Evolutionary conservation across 2,797 vertebrate genomes (phyloP), one percentile per base, ranked within the genome.

Genomic region (Chrosomus eos): DNA sequence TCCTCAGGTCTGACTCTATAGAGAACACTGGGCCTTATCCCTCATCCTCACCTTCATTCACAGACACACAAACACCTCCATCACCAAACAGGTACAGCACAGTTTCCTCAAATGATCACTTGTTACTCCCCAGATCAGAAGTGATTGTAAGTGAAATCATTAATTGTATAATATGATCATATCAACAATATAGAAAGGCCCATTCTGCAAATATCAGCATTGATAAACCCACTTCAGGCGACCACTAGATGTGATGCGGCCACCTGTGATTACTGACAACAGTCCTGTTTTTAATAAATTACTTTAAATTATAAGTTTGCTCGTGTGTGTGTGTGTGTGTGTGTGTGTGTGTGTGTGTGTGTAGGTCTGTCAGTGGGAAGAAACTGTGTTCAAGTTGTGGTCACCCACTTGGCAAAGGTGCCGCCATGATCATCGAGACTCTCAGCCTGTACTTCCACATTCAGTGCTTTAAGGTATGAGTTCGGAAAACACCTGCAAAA

Each of bases 361-460:
- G 16, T 86, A 99, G 98, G 93, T 99, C 97, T 48, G 94, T 99
- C 77, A 99, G 98, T 0, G 98, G 98, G 89, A 99, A 96, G 94
- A 99, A 99, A 91, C 94, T 98, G 83, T 99, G 98, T 86, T 98
- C 98, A 64, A 97, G 96, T 88, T 99, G 98, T 89, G 96, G 96
- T 16, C 94, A 96, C 31, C 96, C 97, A 1, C 89, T 99, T 78
- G 98, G 98, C 13, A 99, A 98, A 93, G 98, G 98, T 74, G 98
- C 98, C 0, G 98, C 98, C n/a, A 99, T 99, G 98, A 99, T 99
- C 90, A 99, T 99, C 13, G 98, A 99, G 94, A 98, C 97, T 0
- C 97, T 99, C 1, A 95, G 95, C 88, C 97, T 99, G 84, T 99
- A 96, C 92, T 99, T 99, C 91, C 98, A 99, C 93, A 97, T 99